Base-by-base conservation (phyloP, 2,797 vertebrate genomes). In the Geotrypetes seraphini region DNA sequence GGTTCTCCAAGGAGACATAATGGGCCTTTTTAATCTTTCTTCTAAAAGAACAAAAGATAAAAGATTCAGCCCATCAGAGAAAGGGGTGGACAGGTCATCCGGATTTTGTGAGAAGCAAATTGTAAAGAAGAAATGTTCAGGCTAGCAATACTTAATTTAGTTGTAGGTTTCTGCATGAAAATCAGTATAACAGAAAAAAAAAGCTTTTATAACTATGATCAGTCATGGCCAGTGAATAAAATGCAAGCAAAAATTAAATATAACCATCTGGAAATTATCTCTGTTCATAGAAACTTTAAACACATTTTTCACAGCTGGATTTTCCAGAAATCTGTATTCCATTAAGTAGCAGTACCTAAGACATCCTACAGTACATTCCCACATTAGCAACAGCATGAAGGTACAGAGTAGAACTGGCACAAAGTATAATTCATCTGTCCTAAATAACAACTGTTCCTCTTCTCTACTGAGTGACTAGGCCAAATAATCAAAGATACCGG, bases 141-240 rank as follows among this genome's bases (percentile, higher is more conserved):
- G 16, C 4, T 4, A 16, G 35, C 48, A 39, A 50, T 42, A 3
- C 40, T 39, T 36, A 8, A 27, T 41, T 29, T 48, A 53, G 27
- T 25, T 55, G 40, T 52, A 29, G 8, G 35, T 33, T 7, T n/a
- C 3, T 46, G 40, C 50, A 44, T 56, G 56, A 61, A n/a, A n/a
- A n/a, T n/a, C n/a, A n/a, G n/a, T n/a, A n/a, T n/a, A n/a, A n/a
- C n/a, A n/a, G n/a, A n/a, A n/a, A n/a, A n/a, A n/a, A n/a, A n/a
- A n/a, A 50, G 18, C 10, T 12, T 39, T 43, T 17, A 49, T 39
- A 29, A 32, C 33, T 21, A 3, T 13, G 30, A n/a, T 25, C 35
- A 36, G n/a, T 11, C 30, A 31, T 28, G n/a, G n/a, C n/a, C n/a
- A n/a, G n/a, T n/a, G 31, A 10, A 40, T 49, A 43, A 14, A n/a